Conservation (phyloP, 2,888 invertebrate genomes). For the Cerceris rybyensis region DNA sequence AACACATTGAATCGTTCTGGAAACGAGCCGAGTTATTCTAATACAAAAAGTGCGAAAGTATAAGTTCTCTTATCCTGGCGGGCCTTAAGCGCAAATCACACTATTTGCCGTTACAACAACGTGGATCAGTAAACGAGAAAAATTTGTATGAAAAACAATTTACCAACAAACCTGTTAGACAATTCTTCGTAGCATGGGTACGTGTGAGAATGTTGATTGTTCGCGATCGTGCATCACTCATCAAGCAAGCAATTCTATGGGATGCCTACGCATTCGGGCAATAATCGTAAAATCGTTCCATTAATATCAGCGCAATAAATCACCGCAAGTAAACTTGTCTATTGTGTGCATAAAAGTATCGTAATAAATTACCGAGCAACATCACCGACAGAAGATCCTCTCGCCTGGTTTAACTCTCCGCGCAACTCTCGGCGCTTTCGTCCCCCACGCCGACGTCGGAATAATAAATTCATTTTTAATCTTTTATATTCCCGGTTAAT, state of each 20-base stretch:
- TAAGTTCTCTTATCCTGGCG: no score
- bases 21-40: no score
- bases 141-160: no score
- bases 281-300: conserved; percentile 43
- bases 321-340: conserved; percentile 31
- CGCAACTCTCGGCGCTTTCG: neutral
- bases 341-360: neutral
- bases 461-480: conserved; percentile 59
- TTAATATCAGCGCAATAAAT: conserved; percentile 45
- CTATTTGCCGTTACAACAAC: no score
- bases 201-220: neutral
- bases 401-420: neutral
- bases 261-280: conserved; percentile 24
- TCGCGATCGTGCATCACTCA: conserved; percentile 4
- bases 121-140: no score
- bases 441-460: neutral
- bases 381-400: neutral
- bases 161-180: no score
- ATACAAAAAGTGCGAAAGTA: no score
- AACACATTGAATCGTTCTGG: no score
- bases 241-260: neutral
- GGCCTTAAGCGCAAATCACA: no score
- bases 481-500: conserved; percentile 52
- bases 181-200: no score
- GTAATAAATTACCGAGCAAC: neutral